Conservation (phyloP, 2,888 invertebrate genomes). For the Drosophila acutilabella region DNA sequence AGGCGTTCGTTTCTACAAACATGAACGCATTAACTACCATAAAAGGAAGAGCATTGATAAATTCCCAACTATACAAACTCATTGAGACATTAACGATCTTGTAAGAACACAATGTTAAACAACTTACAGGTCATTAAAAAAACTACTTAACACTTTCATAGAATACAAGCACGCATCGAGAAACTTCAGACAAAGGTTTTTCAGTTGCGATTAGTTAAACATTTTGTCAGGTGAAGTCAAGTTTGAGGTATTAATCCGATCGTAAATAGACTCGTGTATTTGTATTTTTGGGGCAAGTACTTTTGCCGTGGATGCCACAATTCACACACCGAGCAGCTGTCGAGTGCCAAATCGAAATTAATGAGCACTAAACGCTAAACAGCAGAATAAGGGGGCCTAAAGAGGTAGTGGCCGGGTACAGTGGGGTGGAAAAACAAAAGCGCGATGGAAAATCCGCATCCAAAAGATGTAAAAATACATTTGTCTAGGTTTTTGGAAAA, state of each 20-base stretch:
- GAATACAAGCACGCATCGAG: background rate
- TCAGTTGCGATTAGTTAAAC: background rate
- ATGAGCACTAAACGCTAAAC: constrained; percentile 46
- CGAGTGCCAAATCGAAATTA: constrained; percentile 45
- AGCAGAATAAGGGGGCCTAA: background rate
- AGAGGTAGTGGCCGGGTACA: too few relatives aligned
- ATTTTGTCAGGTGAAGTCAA: constrained; percentile 4
- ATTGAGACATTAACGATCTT: background rate
- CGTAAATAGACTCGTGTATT: constrained; percentile 3
- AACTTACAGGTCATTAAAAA: background rate
- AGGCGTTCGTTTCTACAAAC: too few relatives aligned
- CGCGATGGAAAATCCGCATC: constrained; percentile 19
- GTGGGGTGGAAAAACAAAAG: constrained; percentile 10
- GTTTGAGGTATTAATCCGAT: constrained; percentile 9
- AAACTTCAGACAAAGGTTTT: background rate
- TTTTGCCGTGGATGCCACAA: constrained; percentile 28
- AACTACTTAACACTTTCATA: background rate
- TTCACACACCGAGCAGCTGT: constrained; percentile 12
- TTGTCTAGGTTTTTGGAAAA: constrained; percentile 55
- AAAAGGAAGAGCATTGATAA: too few relatives aligned
- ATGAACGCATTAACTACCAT: too few relatives aligned
- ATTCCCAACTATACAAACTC: too few relatives aligned
- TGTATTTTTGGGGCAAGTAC: constrained; percentile 20
- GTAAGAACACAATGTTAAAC: background rate
- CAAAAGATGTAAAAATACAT: constrained; percentile 63